Evolutionary conservation across 2,888 invertebrate genomes (phyloP), one percentile per base, ranked within the genome.

Genomic region (Lasius fuliginosus): DNA sequence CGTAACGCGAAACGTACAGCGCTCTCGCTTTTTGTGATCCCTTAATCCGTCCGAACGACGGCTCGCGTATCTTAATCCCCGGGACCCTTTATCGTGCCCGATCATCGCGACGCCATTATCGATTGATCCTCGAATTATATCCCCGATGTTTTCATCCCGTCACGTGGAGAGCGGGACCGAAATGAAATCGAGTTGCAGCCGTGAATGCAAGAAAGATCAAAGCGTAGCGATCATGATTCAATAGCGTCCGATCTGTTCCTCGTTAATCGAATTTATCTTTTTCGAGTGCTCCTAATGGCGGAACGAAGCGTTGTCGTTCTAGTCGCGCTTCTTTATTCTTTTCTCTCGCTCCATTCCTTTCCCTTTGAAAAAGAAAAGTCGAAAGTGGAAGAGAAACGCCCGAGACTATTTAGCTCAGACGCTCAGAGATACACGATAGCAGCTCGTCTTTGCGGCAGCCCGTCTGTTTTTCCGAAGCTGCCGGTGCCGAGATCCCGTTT

Each of bases 231-330:
- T 86, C 83, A 81, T 84, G 85, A 90, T 91, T 90, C 87, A 90
- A 90, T 91, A 89, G 88, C 84, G 86, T 82, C 83, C 84, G 87
- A 89, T 88, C 86, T 88, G 90, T 88, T 86, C 84, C 74, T 82
- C 86, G 86, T 86, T 89, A 90, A 91, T 91, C 88, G 89, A 91
- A 91, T 88, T 90, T 83, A 85, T 87, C 84, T 23, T 23, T 23
- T 83, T 68, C 56, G 82, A 83, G 33, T 49, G 46, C 40, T 15
- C 42, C 68, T 53, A 68, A 65, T 49, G 85, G 84, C 58, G 69
- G 87, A 88, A 76, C 87, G 77, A 64, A 46, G 42, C 85, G 85
- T 33, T 42, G 68, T 74, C 82, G 60, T 83, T 68, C n/a, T 67
- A 75, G 69, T 79, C 74, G 85, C 71, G 67, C 33, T 68, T 18